Evolutionary conservation across 1,140 invertebrate genomes (phyloP).

Genomic region (Scaptomyza hsui): DNA sequence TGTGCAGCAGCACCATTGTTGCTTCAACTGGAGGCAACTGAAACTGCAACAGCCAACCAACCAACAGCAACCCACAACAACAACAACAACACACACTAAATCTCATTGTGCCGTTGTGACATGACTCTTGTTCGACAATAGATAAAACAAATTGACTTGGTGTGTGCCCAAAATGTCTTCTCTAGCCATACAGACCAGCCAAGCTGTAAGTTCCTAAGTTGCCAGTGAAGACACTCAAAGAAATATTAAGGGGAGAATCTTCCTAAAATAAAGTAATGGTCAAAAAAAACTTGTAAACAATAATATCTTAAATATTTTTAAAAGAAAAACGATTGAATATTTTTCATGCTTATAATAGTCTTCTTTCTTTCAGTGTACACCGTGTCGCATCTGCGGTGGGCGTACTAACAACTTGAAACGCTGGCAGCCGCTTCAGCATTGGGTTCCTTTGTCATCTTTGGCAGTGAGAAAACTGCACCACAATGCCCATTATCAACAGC

Average conservation of each 20-base stretch:
- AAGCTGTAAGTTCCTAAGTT: conserved; percentile 6
- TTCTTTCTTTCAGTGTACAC: neutral
- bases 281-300: too few relatives aligned
- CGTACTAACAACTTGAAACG: conserved; percentile 49
- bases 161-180: conserved; percentile 83
- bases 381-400: conserved; percentile 55
- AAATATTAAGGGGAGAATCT: neutral
- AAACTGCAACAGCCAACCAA: conserved; percentile 4
- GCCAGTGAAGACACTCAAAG: neutral
- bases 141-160: conserved; percentile 84
- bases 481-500: conserved; percentile 75
- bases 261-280: too few relatives aligned
- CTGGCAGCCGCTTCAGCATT: conserved; percentile 40
- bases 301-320: too few relatives aligned
- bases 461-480: conserved; percentile 59
- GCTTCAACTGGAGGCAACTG: conserved; percentile 20
- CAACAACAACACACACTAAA: conserved; percentile 74
- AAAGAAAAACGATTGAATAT: too few relatives aligned
- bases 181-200: conserved; percentile 48
- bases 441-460: conserved; percentile 73
- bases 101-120: conserved; percentile 81
- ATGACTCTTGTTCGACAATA: conserved; percentile 83
- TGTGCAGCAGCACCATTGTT: conserved; percentile 72
- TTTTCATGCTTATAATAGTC: too few relatives aligned
- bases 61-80: conserved; percentile 27